Base-by-base conservation (phyloP, 2,113 vertebrate genomes). In the Lanius collurio region DNA sequence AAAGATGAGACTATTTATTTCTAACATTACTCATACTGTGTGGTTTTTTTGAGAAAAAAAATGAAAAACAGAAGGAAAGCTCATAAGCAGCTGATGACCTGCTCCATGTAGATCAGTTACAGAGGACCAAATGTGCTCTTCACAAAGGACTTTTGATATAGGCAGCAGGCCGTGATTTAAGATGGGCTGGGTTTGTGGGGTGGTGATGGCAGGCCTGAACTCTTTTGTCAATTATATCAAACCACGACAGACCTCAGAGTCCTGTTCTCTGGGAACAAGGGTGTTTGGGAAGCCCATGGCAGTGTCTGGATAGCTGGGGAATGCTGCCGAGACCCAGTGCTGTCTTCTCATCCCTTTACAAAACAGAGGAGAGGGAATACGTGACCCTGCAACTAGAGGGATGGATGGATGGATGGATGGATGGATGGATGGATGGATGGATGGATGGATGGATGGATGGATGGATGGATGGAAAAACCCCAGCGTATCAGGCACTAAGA, bases 81-180 rank as follows among this genome's bases (percentile, higher is more conserved):
- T 85, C 35, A 47, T 76, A 82, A 88, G 37, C 85, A 76, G 78
- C 39, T 52, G 78, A 95, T 76, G 93, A 95, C 91, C 94, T 95
- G 94, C 41, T 90, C 75, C 63, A 23, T 67, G 47, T 35, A 86
- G 42, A 79, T 62, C 39, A 86, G 67, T 73, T 73, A 92, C 92
- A 95, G 89, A 95, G 35, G 55, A 93, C 67, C 33, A 80, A 83
- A 93, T 97, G 94, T 94, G 79, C 63, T 86, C 78, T 44, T 91
- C 75, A 91, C 90, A 96, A 95, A 95, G 82, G 52, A 90, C 87
- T 95, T 95, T 44, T 94, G 85, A 97, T 93, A 82, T 59, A 69
- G 59, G 47, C 75, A 94, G 42, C 55, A 50, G 63, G 63, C 78
- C 5, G 12, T 80, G 81, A 93, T 76, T 95, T 95, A 82, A 95